A percentile compares a stretch with the other conserved stretches of the same genome.
phyloP scores from a whole-genome alignment of 1,140 invertebrate species.

The Acromyrmex charruanus region DNA sequence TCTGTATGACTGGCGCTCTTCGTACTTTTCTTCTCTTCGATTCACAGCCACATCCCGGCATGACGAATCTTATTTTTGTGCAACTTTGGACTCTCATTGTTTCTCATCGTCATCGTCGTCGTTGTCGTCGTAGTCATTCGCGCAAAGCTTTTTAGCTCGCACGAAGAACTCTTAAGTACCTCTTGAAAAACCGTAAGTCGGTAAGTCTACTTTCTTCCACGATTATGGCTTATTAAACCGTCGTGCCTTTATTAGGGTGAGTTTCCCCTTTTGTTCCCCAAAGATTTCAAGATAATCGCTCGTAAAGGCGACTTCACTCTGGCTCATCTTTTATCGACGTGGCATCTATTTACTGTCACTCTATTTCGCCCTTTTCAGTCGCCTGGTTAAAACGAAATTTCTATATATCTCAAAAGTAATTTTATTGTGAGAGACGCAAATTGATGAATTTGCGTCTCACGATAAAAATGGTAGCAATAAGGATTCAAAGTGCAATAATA shows the following conservation, averaged over 20 bases:
- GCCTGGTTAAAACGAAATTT: constrained; percentile 26
- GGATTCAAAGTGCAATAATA: background rate
- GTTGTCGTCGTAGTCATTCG: background rate
- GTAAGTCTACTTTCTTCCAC: constrained; percentile 57
- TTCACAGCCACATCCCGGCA: background rate
- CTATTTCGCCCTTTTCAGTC: constrained; percentile 5
- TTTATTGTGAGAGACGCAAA: background rate
- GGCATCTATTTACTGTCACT: constrained; percentile 12
- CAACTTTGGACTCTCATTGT: constrained; percentile 43
- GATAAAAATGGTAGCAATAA: background rate
- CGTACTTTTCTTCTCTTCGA: constrained; percentile 20
- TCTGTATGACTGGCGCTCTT: background rate
- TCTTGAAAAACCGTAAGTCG: constrained; percentile 57
- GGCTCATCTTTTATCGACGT: constrained; percentile 13
- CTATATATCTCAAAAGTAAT: background rate
- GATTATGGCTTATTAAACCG: constrained; percentile 58
- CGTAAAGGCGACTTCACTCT: constrained; percentile 35
- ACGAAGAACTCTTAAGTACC: constrained; percentile 58
- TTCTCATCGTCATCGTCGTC: constrained; percentile 25
- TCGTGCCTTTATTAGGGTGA: constrained; percentile 51
- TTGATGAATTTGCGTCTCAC: background rate
- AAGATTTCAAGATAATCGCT: constrained; percentile 59
- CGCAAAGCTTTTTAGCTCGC: constrained; percentile 56
- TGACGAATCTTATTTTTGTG: constrained; percentile 51
- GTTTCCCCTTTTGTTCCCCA: constrained; percentile 51